phyloP scores from a whole-genome alignment of 2,888 invertebrate genomes.

The Patella caerulea region DNA sequence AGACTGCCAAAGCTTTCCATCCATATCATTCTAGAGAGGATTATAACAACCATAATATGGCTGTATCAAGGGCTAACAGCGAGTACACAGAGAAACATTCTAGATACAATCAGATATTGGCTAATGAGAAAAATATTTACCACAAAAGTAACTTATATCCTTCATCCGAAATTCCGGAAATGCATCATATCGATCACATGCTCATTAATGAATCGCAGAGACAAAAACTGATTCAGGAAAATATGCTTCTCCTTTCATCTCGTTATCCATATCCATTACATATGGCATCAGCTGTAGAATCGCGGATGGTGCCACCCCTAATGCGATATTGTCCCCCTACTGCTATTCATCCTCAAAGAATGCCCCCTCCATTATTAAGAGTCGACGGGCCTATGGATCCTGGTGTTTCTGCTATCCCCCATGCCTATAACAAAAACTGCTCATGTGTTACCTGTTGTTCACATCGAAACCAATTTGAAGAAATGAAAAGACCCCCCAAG shows the following conservation, averaged over 20 bases:
- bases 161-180: not conserved
- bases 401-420: not conserved
- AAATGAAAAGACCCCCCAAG: not conserved
- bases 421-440: constrained; percentile 16
- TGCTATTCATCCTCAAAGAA: not conserved
- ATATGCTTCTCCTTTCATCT: not conserved
- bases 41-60: not conserved
- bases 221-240: not conserved
- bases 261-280: not conserved
- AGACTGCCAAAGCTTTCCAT: not conserved
- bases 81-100: not conserved
- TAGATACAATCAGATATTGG: not conserved
- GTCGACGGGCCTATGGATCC: constrained; percentile 16
- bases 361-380: constrained; percentile 23
- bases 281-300: not conserved
- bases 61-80: not conserved
- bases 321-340: not conserved
- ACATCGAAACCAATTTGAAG: constrained; percentile 9
- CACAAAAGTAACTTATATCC: not conserved
- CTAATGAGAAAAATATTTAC: not conserved
- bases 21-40: not conserved
- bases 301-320: not conserved
- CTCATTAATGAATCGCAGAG: not conserved
- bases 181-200: not conserved
- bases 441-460: constrained; percentile 8